Conservation (phyloP, 2,113 vertebrate species). For the Dasypus novemcinctus region DNA sequence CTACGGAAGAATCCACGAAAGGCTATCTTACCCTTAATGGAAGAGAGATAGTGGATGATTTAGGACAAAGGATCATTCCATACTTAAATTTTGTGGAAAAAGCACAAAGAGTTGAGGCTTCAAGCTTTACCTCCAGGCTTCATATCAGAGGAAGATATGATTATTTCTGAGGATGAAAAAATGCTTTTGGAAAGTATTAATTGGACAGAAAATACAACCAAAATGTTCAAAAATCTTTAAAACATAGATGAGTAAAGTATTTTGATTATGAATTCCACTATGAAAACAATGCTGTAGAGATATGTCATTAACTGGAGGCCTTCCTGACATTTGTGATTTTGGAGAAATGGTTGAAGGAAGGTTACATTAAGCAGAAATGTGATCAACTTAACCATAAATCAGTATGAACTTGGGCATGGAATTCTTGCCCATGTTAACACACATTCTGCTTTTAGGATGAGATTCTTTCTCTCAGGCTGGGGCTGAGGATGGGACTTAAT, state of each 20-base stretch:
- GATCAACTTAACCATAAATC: conserved; percentile 97
- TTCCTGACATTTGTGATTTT: conserved; percentile 91
- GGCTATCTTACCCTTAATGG: conserved; percentile 89
- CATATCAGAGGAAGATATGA: conserved; percentile 88
- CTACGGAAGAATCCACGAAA: conserved; percentile 84
- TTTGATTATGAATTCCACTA: conserved; percentile 96
- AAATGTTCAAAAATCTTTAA: conserved; percentile 90
- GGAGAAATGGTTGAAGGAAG: conserved; percentile 87
- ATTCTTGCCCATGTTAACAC: conserved; percentile 97
- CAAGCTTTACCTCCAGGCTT: conserved; percentile 89
- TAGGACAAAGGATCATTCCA: conserved; percentile 82
- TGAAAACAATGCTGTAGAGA: conserved; percentile 93
- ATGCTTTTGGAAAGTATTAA: conserved; percentile 88
- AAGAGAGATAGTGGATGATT: conserved; percentile 80
- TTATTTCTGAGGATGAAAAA: conserved; percentile 91
- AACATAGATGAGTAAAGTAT: conserved; percentile 95
- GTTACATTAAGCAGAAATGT: conserved; percentile 87
- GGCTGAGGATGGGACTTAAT: conserved; percentile 82
- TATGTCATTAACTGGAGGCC: conserved; percentile 90
- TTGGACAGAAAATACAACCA: conserved; percentile 83
- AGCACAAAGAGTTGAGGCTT: conserved; percentile 84
- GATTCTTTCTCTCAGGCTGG: conserved; percentile 95
- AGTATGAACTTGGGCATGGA: conserved; percentile 96
- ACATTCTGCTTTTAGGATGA: conserved; percentile 97
- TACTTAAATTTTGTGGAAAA: conserved; percentile 93